These are phyloP conservation scores for Lepetodrilus schrolli DNA, from an alignment of 2,888 invertebrate genomes.

Conservation along the genomic window DNA sequence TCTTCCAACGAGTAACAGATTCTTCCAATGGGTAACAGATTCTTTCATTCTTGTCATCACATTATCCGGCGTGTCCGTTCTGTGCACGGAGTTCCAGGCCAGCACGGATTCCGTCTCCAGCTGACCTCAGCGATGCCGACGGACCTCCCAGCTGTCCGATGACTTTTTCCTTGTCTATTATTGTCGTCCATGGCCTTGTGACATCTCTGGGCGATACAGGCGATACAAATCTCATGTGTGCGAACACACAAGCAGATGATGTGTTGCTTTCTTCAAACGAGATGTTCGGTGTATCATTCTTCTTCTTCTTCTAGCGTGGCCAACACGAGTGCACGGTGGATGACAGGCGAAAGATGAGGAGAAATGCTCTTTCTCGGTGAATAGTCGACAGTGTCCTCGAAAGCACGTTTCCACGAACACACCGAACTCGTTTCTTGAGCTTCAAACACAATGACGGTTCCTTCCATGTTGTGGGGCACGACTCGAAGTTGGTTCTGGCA, in stretches of 20 bases:
- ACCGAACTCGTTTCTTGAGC: background rate
- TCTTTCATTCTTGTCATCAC: background rate
- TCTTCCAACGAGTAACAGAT: background rate
- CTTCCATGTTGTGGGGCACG: slow-evolving; percentile 32
- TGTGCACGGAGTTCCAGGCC: background rate
- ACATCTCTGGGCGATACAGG: background rate
- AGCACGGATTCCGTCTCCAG: too few species aligned
- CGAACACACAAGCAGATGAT: too few species aligned
- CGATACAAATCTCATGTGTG: background rate
- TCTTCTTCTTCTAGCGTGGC: slow-evolving; percentile 40
- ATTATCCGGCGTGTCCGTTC: background rate
- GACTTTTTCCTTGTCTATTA: background rate
- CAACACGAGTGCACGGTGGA: slow-evolving; percentile 34
- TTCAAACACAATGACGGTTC: slow-evolving; percentile 34
- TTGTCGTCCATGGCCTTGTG: background rate
- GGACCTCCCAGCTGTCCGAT: background rate
- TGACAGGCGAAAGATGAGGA: slow-evolving; percentile 37
- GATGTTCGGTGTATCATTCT: slow-evolving; percentile 6
- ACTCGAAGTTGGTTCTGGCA: slow-evolving; percentile 26
- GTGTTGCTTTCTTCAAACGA: background rate
- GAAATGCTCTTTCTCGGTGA: slow-evolving; percentile 28
- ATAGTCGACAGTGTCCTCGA: slow-evolving; percentile 23
- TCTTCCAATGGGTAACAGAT: background rate
- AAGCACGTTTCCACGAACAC: slow-evolving; percentile 31
- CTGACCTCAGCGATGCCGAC: too few species aligned